These are phyloP conservation scores for Peromyscus attwateri DNA, from an alignment of 2,797 vertebrate genomes.

Conservation along the genomic window DNA sequence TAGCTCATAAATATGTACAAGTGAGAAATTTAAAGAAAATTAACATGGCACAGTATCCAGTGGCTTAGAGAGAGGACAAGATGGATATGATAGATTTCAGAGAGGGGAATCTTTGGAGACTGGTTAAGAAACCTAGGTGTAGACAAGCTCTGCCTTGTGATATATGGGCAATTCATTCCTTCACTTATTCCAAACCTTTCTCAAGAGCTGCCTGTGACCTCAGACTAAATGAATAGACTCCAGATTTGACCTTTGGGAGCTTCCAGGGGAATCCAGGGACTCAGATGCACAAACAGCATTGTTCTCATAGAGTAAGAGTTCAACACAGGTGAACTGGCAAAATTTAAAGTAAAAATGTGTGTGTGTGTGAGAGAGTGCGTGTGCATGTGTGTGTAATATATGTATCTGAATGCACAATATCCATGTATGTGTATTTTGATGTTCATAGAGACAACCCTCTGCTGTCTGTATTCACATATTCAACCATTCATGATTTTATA, in stretches of 20 bases:
- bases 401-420: background rate
- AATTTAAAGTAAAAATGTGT: slow-evolving; percentile 40
- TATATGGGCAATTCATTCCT: background rate
- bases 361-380: background rate
- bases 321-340: background rate
- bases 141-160: background rate
- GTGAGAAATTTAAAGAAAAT: background rate
- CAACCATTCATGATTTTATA: background rate
- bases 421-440: background rate
- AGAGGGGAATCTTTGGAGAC: background rate
- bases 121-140: background rate
- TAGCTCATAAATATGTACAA: background rate
- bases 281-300: background rate
- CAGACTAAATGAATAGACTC: background rate
- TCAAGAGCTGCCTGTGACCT: background rate
- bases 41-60: background rate
- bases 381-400: too few species aligned
- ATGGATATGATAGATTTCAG: background rate
- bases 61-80: background rate
- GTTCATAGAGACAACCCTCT: background rate
- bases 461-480: background rate
- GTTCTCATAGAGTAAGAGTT: background rate
- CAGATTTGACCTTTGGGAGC: background rate
- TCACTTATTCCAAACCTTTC: background rate
- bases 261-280: background rate